These are phyloP conservation scores for Scolopax rusticola DNA, from an alignment of 2,797 vertebrate species.

Conservation along the genomic window DNA sequence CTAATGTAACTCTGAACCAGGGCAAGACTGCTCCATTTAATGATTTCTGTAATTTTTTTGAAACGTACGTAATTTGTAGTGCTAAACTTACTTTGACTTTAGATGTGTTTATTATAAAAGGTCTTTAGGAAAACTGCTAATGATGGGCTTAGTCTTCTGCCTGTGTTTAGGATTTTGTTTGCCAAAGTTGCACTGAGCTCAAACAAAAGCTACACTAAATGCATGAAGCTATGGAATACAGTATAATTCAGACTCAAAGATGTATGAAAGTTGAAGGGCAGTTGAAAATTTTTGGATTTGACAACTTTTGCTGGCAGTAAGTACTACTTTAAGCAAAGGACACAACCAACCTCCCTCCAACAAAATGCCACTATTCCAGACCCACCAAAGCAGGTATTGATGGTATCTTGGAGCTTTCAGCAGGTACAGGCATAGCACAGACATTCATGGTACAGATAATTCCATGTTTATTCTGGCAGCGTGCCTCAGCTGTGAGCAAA, in stretches of 20 bases:
- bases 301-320: neutral
- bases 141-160: neutral
- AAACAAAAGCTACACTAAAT: neutral
- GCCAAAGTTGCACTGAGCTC: neutral
- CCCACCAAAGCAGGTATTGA: fast-evolving
- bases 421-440: neutral
- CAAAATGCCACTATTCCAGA: neutral
- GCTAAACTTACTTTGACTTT: neutral
- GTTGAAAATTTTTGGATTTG: neutral
- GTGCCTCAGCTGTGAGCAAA: neutral
- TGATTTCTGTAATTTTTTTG: neutral
- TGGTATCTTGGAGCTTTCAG: neutral
- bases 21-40: neutral
- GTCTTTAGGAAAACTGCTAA: neutral
- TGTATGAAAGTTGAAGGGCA: neutral
- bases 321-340: neutral
- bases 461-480: neutral
- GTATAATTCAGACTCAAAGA: neutral
- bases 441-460: neutral
- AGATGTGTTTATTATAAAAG: neutral
- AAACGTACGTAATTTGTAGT: neutral
- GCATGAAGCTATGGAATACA: neutral
- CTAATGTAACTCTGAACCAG: neutral
- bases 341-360: neutral
- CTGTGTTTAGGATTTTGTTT: neutral